phyloP scores from a whole-genome alignment of 2,888 invertebrate species.

The Trachelus troglodyta region DNA sequence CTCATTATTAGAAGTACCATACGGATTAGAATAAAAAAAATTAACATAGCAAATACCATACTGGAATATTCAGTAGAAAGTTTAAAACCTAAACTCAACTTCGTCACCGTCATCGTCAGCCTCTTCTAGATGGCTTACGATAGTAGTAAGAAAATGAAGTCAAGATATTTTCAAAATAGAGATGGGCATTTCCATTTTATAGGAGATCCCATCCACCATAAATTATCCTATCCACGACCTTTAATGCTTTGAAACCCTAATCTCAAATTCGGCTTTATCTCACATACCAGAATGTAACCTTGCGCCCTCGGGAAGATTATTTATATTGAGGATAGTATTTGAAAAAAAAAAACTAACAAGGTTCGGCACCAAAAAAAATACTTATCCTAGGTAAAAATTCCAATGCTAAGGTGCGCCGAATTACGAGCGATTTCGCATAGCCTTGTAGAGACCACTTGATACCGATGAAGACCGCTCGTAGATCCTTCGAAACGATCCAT shows the following conservation, averaged over 20 bases:
- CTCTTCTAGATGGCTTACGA: not conserved
- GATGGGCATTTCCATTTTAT: not conserved
- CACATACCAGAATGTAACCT: not conserved
- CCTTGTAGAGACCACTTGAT: not conserved
- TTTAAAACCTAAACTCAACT: not conserved
- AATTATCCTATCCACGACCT: not conserved
- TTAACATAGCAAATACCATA: not conserved
- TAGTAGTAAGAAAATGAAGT: not conserved
- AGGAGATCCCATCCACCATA: not conserved
- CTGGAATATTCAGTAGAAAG: not conserved
- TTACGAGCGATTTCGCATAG: not conserved
- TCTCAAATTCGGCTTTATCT: not conserved
- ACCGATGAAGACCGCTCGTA: not conserved
- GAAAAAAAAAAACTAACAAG: not conserved
- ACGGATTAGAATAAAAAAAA: not conserved
- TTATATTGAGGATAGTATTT: not conserved
- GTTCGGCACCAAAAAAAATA: not conserved
- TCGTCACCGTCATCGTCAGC: not conserved
- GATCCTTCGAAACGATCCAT: not conserved
- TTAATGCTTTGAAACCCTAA: not conserved
- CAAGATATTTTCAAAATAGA: not conserved
- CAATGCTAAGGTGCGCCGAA: not conserved
- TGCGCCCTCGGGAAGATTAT: not conserved
- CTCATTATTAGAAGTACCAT: not conserved
- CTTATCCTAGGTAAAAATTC: not conserved